Evolutionary conservation across 2,888 invertebrate genomes (phyloP), one percentile per base, ranked within the genome.

Genomic region (Pasiphila rectangulata): DNA sequence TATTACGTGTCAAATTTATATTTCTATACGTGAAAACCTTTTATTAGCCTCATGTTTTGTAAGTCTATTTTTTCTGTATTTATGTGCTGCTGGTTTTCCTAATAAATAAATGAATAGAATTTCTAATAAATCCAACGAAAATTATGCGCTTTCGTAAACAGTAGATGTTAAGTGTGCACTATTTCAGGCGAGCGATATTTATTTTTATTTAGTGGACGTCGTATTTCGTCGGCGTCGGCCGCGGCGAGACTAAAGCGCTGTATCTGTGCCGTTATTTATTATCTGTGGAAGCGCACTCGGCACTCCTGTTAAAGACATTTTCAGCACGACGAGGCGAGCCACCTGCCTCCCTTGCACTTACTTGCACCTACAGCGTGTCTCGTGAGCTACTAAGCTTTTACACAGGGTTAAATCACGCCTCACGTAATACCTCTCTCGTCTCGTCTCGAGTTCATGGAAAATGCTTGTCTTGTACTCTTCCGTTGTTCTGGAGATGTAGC

Each of bases 401-500:
- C 30, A 10, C 30, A 30, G 20, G 29, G 40, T 40, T 41, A 46
- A 41, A 40, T 46, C 40, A 46, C 44, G 44, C 21, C 23, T 29
- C 32, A 10, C 35, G 7, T 46, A 41, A 46, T 40, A 46, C 29
- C 39, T 20, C 19, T 40, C 46, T 46, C 46, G 35, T 41, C 46
- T 40, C 36, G n/a, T n/a, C n/a, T n/a, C n/a, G n/a, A n/a, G n/a
- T n/a, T n/a, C n/a, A n/a, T n/a, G n/a, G n/a, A n/a, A n/a, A n/a
- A n/a, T n/a, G n/a, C n/a, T n/a, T n/a, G n/a, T n/a, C n/a, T n/a
- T n/a, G n/a, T n/a, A n/a, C n/a, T n/a, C n/a, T n/a, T n/a, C n/a
- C n/a, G n/a, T n/a, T n/a, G n/a, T n/a, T n/a, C n/a, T n/a, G n/a
- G n/a, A n/a, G n/a, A n/a, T n/a, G n/a, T n/a, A n/a, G n/a, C n/a